These are phyloP conservation scores for Heliconius hewitsoni DNA, from an alignment of 1,140 invertebrate genomes.

Conservation along the genomic window DNA sequence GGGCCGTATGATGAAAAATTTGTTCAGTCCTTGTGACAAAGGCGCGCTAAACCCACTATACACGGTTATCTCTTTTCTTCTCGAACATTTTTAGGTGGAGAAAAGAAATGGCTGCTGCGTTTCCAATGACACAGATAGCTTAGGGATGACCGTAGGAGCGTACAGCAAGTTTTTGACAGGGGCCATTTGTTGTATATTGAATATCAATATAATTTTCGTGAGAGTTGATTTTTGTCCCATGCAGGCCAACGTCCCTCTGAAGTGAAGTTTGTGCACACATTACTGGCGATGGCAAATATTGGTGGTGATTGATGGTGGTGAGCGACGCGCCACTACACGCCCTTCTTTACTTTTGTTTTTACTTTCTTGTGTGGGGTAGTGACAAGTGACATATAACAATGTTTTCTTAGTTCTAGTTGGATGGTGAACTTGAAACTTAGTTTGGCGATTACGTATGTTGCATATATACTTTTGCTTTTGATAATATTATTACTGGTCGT, in stretches of 20 bases:
- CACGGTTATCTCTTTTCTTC: slow-evolving; percentile 64
- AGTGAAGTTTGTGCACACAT: slow-evolving; percentile 74
- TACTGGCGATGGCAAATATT: slow-evolving; percentile 79
- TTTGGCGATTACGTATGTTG: not conserved
- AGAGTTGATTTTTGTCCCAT: slow-evolving; percentile 79
- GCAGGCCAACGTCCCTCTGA: slow-evolving; percentile 63
- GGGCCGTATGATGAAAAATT: slow-evolving; percentile 83
- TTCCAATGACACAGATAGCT: slow-evolving; percentile 80
- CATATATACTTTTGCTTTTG: not conserved
- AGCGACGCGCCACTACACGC: slow-evolving; percentile 33
- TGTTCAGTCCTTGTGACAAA: slow-evolving; percentile 80
- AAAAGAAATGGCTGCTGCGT: slow-evolving; percentile 62
- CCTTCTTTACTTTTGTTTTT: slow-evolving; percentile 45
- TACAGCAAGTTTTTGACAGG: slow-evolving; percentile 82
- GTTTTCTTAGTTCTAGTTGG: slow-evolving; percentile 24
- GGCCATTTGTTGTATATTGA: slow-evolving; percentile 82
- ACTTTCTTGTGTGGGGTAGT: slow-evolving; percentile 19
- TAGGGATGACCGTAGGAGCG: slow-evolving; percentile 81
- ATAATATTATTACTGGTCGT: not conserved
- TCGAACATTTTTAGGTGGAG: slow-evolving; percentile 40
- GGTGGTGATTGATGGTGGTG: slow-evolving; percentile 54
- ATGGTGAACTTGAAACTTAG: slow-evolving; percentile 10
- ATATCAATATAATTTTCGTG: slow-evolving; percentile 82
- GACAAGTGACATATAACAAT: slow-evolving; percentile 12
- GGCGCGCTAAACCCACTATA: slow-evolving; percentile 74